These are phyloP conservation scores for Brachyptera risi DNA, from an alignment of 2,888 invertebrate species.

Conservation along the genomic window DNA sequence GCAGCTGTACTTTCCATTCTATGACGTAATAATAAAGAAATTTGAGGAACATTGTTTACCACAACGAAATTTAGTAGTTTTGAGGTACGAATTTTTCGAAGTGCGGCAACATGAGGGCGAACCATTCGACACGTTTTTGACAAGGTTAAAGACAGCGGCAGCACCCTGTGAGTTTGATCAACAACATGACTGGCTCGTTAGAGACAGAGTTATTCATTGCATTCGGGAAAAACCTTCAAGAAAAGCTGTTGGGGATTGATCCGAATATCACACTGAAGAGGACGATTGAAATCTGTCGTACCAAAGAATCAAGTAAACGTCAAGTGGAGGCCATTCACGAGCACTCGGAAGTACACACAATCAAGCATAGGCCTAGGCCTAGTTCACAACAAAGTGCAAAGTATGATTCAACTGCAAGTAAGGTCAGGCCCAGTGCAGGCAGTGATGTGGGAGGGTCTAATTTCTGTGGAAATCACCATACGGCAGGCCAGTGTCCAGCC, in stretches of 20 bases:
- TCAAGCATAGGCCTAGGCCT: too few relatives aligned
- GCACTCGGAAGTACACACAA: not conserved
- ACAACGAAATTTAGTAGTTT: not conserved
- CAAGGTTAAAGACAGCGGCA: not conserved
- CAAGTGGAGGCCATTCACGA: not conserved
- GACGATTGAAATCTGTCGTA: not conserved
- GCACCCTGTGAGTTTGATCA: not conserved
- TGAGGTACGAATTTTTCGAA: not conserved
- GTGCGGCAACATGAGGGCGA: not conserved
- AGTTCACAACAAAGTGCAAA: not conserved
- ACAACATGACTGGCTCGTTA: not conserved
- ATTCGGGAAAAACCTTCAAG: not conserved
- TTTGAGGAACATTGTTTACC: not conserved
- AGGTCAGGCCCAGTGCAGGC: not conserved
- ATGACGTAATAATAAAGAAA: too few relatives aligned
- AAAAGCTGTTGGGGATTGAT: not conserved
- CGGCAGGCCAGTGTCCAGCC: not conserved
- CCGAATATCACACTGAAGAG: not conserved
- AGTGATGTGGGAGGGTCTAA: not conserved
- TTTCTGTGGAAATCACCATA: not conserved
- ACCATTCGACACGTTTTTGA: slow-evolving; percentile 5
- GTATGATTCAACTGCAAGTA: not conserved
- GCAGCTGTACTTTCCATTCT: too few relatives aligned
- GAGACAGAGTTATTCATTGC: not conserved
- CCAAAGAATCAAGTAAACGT: not conserved